Evolutionary conservation across 2,888 invertebrate genomes (phyloP).

Genomic region (Apotomis capreana): DNA sequence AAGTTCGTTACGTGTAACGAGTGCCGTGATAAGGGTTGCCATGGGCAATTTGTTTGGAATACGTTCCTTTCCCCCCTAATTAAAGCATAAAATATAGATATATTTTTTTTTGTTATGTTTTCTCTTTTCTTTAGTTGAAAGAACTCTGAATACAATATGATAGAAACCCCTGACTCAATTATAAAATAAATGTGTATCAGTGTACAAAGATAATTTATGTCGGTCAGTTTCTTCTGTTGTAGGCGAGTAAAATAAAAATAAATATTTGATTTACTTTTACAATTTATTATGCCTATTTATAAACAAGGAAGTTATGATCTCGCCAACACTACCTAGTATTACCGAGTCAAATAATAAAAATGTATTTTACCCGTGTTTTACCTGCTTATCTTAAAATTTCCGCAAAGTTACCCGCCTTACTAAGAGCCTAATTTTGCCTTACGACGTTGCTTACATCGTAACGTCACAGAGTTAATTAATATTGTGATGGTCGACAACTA

Average conservation of each 20-base stretch:
- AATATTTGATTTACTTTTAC: no score
- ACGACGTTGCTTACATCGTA: neutral
- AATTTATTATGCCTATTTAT: no score
- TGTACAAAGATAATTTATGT: no score
- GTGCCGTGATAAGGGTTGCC: conserved; percentile 39
- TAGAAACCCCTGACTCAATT: no score
- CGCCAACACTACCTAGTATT: no score
- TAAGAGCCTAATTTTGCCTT: conserved; percentile 8
- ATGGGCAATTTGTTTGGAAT: conserved; percentile 38
- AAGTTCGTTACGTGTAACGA: conserved; percentile 42
- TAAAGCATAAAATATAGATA: conserved; percentile 28
- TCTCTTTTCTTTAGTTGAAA: neutral
- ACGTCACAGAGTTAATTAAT: conserved; percentile 21
- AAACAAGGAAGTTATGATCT: no score
- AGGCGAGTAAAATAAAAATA: no score
- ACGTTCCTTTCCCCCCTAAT: conserved; percentile 31
- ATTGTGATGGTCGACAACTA: conserved; percentile 3
- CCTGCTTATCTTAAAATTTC: neutral
- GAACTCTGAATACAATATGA: no score
- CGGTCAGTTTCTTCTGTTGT: no score
- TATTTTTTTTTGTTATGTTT: neutral
- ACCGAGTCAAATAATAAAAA: no score
- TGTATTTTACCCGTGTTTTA: no score
- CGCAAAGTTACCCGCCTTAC: neutral
- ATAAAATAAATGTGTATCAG: no score